These are phyloP conservation scores for Hylaeus volcanicus DNA, from an alignment of 1,140 invertebrate genomes.

Conservation along the genomic window DNA sequence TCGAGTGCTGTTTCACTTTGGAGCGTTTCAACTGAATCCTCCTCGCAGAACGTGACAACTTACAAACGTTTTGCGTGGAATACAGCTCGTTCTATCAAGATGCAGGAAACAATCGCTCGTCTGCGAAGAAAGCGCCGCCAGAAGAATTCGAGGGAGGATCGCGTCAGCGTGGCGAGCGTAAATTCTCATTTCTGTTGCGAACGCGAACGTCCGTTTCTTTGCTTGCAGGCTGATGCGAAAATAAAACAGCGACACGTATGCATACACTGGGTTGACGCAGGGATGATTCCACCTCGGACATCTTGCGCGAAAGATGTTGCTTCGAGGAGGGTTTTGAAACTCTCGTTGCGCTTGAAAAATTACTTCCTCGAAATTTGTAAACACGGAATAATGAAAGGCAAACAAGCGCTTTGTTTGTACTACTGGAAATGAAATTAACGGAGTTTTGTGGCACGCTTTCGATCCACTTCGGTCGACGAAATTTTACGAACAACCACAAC, in stretches of 20 bases:
- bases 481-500: no score
- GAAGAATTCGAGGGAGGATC: neutral
- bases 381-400: neutral
- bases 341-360: no score
- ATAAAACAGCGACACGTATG: conserved; percentile 17
- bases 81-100: neutral
- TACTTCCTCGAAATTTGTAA: neutral
- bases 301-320: neutral
- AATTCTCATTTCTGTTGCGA: conserved; percentile 2
- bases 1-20: neutral
- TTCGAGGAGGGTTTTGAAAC: neutral
- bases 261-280: neutral
- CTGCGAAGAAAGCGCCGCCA: neutral
- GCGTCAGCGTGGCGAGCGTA: conserved; percentile 28
- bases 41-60: neutral
- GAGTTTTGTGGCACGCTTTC: neutral
- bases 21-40: neutral
- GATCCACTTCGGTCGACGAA: no score
- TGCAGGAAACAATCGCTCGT: conserved; percentile 12
- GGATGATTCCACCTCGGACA: neutral
- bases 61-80: neutral
- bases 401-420: neutral
- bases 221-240: conserved; percentile 32
- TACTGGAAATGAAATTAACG: neutral
- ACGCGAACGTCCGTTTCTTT: neutral